phyloP scores from a whole-genome alignment of 2,113 vertebrate species.

The Halichoerus grypus region DNA sequence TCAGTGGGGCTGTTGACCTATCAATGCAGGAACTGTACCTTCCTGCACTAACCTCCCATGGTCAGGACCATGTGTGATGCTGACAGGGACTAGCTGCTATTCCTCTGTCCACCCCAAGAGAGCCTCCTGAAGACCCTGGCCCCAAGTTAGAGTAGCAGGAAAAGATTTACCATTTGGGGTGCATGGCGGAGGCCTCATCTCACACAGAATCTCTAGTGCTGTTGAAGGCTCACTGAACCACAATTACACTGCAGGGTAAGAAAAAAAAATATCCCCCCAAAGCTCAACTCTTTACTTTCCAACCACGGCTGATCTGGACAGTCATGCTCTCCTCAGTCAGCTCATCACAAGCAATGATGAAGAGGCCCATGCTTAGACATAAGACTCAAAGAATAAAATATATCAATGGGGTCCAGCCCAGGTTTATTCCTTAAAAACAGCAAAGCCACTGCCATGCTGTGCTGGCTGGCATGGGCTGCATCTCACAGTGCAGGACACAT shows the following conservation, averaged over 20 bases:
- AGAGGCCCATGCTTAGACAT: neutral
- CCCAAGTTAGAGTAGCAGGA: neutral
- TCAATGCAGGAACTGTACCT: neutral
- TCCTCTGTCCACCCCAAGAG: neutral
- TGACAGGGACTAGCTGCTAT: neutral
- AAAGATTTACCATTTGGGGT: neutral
- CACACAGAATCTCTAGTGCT: neutral
- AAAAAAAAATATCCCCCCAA: neutral
- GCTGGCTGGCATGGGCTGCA: neutral
- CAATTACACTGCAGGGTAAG: neutral
- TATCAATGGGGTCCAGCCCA: neutral
- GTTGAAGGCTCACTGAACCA: neutral
- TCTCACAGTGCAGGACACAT: neutral
- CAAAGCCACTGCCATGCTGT: neutral
- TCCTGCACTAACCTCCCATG: neutral
- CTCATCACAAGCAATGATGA: neutral
- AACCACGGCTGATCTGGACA: neutral
- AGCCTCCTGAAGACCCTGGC: neutral
- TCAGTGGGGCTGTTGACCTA: neutral
- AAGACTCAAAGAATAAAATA: neutral
- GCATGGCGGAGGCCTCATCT: neutral
- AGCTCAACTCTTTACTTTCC: neutral
- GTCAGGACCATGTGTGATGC: neutral
- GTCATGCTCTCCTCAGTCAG: neutral
- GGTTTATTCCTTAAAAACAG: neutral